Evolutionary conservation across 1,140 invertebrate genomes (phyloP), one percentile per base, ranked within the genome.

Genomic region (Armadillidium nasatum): DNA sequence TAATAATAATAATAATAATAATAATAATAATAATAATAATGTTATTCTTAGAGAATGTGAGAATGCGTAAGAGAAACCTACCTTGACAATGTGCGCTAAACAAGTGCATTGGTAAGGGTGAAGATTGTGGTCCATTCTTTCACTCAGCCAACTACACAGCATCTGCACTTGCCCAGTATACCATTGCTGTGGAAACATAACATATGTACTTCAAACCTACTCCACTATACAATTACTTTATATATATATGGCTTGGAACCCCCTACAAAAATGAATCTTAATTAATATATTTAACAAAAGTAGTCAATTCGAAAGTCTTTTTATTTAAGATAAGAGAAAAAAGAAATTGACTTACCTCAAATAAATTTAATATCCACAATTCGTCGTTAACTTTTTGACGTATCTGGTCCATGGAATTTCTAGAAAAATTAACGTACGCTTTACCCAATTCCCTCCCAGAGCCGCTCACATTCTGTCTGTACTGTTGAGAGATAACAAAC

Each of bases 81-180:
- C 95, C 89, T 94, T 98, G 71, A 97, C 90, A 81, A 99, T 96
- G 84, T 95, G 94, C 83, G 94, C 94, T 82, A 99, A 89, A 85
- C 96, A 98, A 77, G 94, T 95, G 83, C 97, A 94, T 87, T 99
- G 97, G 85, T 97, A 97, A 70, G 93, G 91, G 88, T 99, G 96
- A 74, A 99, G 87, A 76, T 94, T 94, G 82, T 96, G 93, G 85
- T 97, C 95, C 78, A 96, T 86, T 81, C 97, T 88, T 83, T 99
- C 97, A 2, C 90, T 92, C 69, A 99, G 86, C 97, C 97, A 99
- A 80, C 91, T 95, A 86, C 92, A 95, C 60, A 99, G 89, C 88
- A 97, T 90, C 83, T 92, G 92, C 83, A 99, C 93, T 87, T 99
- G 97, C 78, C 89, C 90, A 19, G 91, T 91, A 86, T 99, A 99